These are phyloP conservation scores for Poeciliopsis prolifica DNA, from an alignment of 2,113 vertebrate genomes.

Conservation along the genomic window DNA sequence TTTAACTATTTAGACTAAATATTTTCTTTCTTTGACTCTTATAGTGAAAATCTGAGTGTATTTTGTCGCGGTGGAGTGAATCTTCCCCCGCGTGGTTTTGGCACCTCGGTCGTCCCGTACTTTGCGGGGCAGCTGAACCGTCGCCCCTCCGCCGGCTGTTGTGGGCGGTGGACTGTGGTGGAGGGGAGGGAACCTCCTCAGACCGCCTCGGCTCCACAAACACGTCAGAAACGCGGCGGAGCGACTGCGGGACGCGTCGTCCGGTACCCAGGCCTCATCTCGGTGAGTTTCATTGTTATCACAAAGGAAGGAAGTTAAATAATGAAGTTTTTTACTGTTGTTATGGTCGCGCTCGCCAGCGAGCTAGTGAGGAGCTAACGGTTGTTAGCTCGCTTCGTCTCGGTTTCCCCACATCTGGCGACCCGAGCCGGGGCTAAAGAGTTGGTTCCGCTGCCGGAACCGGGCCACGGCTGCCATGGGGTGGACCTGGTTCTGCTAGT, in stretches of 20 bases:
- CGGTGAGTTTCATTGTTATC: neutral
- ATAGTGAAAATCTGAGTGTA: neutral
- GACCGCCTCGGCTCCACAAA: constrained; percentile 38
- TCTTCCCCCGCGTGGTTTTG: neutral
- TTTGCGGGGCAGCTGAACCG: neutral
- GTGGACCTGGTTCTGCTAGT: neutral
- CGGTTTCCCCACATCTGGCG: constrained; percentile 41
- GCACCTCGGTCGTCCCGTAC: neutral
- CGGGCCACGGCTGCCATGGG: no score
- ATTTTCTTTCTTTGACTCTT: no score
- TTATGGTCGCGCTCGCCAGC: constrained; percentile 19
- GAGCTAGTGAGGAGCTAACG: constrained; percentile 19
- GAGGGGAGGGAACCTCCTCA: constrained; percentile 31
- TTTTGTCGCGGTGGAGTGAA: neutral
- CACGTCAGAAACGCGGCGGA: constrained; percentile 8
- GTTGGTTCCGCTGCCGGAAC: neutral
- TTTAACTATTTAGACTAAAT: no score
- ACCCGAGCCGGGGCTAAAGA: neutral
- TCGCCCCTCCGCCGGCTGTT: neutral
- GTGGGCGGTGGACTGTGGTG: constrained; percentile 4
- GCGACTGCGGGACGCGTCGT: neutral
- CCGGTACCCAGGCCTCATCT: neutral
- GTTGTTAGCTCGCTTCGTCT: constrained; percentile 27
- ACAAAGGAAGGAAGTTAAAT: no score
- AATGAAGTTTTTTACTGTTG: neutral